phyloP scores from a whole-genome alignment of 2,113 vertebrate species.

The Archilochus colubris region DNA sequence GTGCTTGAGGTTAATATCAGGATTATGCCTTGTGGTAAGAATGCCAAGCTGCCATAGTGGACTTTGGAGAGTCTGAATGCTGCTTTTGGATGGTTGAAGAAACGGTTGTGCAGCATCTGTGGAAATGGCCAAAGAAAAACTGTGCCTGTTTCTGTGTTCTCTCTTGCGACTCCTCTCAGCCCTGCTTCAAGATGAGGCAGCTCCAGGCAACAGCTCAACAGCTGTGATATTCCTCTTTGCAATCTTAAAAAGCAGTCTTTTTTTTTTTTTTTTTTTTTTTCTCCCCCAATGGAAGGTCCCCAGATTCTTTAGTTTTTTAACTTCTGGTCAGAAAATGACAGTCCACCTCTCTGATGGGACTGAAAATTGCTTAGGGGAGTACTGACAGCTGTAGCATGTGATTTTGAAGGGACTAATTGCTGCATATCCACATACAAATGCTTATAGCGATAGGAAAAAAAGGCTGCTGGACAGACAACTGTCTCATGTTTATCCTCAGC shows the following conservation, averaged over 20 bases:
- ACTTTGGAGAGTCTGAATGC: not conserved
- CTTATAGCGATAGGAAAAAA: not conserved
- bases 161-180: not conserved
- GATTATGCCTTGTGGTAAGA: not conserved
- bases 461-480: not conserved
- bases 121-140: not conserved
- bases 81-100: not conserved
- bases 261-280: not conserved
- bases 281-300: not conserved
- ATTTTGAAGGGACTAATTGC: not conserved
- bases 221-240: not conserved
- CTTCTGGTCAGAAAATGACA: not conserved
- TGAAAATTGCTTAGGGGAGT: not conserved
- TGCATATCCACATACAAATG: not conserved
- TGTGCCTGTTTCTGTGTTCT: not conserved
- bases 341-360: not conserved
- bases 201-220: not conserved
- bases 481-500: not conserved
- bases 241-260: not conserved
- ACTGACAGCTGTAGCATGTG: not conserved
- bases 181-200: not conserved
- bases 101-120: rapidly evolving
- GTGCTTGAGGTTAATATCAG: not conserved
- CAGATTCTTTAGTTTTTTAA: not conserved
- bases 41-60: not conserved